A percentile compares a stretch with the other conserved stretches of the same genome.
Evolutionary conservation across 2,888 invertebrate species (phyloP).

Genomic region (Lymantria monacha): DNA sequence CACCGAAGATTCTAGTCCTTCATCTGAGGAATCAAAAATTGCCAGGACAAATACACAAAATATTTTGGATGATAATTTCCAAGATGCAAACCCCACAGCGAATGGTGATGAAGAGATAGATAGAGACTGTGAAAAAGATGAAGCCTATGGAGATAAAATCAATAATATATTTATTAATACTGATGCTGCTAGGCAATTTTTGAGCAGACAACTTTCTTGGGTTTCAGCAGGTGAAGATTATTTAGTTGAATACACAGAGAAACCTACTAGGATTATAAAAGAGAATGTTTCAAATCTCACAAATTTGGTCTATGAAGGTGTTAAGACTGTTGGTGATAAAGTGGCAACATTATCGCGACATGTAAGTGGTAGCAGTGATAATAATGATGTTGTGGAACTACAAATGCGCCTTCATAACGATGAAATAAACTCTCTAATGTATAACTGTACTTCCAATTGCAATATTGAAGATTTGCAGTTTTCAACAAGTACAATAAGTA

Average conservation of each 20-base stretch:
- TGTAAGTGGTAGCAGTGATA: constrained; percentile 88
- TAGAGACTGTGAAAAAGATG: constrained; percentile 49
- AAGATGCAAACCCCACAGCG: constrained; percentile 39
- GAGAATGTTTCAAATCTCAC: constrained; percentile 89
- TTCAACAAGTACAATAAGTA: constrained; percentile 85
- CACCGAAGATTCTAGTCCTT: constrained; percentile 82
- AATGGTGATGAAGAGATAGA: constrained; percentile 51
- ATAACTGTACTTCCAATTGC: constrained; percentile 71
- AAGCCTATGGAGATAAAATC: constrained; percentile 65
- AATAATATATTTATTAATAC: constrained; percentile 90
- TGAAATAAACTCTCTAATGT: constrained; percentile 72
- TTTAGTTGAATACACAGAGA: constrained; percentile 85
- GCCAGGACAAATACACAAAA: constrained; percentile 68
- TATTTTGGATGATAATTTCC: constrained; percentile 38
- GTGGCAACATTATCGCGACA: constrained; percentile 88
- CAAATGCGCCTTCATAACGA: constrained; percentile 72
- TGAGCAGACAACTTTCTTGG: constrained; percentile 88
- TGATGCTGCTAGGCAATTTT: constrained; percentile 88
- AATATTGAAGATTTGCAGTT: constrained; percentile 84
- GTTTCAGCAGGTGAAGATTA: constrained; percentile 87
- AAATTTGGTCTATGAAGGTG: constrained; percentile 88
- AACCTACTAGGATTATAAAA: constrained; percentile 86
- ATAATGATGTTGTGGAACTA: constrained; percentile 80
- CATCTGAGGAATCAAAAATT: constrained; percentile 79
- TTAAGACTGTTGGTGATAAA: constrained; percentile 88